Conservation (phyloP, 1,140 invertebrate species). For the Anastatus disparis region DNA sequence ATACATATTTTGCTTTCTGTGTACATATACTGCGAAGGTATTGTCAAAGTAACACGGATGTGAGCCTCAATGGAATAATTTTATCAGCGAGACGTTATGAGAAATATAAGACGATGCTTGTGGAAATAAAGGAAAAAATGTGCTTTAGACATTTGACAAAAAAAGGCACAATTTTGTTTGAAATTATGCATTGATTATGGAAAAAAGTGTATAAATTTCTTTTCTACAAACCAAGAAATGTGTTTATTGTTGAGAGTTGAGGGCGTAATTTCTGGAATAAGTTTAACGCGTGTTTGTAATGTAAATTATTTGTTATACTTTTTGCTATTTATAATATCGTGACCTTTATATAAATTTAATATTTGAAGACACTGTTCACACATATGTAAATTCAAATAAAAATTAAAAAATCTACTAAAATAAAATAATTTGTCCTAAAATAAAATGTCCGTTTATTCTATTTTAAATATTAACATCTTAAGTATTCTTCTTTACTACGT, state of each 20-base stretch:
- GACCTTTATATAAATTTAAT: not conserved
- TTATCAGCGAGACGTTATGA: slow-evolving; percentile 31
- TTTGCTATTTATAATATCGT: not conserved
- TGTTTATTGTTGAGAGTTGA: not conserved
- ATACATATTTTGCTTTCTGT: not conserved
- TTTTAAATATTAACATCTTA: too few species aligned
- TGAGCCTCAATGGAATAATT: slow-evolving; percentile 33
- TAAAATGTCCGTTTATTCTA: too few species aligned
- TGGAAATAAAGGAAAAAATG: not conserved
- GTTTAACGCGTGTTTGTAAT: not conserved
- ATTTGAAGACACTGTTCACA: too few species aligned
- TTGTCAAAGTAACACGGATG: not conserved
- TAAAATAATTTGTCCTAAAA: too few species aligned
- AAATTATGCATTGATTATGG: slow-evolving; percentile 32
- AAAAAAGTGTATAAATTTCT: slow-evolving; percentile 11
- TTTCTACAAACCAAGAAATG: not conserved
- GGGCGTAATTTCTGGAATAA: not conserved
- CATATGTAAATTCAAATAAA: too few species aligned
- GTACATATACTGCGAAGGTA: not conserved
- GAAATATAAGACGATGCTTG: slow-evolving; percentile 5
- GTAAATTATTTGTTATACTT: not conserved
- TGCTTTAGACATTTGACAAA: slow-evolving; percentile 9
- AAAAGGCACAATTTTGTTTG: too few species aligned
- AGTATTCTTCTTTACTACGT: too few species aligned
- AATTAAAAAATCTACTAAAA: too few species aligned